phyloP scores from a whole-genome alignment of 1,140 invertebrate genomes.

The Anastatus disparis region DNA sequence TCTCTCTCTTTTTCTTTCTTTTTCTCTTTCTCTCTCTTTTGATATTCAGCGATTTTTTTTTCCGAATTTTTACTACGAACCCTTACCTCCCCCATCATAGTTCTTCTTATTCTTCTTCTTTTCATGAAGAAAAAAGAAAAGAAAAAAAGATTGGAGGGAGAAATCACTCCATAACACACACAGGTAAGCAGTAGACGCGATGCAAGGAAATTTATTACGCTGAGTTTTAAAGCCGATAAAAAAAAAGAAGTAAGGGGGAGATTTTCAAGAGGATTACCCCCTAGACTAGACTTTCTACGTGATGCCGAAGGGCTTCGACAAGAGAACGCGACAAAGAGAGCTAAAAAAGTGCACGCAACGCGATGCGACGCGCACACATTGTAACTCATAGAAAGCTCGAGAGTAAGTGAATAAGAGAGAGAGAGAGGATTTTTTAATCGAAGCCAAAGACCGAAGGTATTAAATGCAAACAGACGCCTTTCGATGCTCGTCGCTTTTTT shows the following conservation, averaged over 20 bases:
- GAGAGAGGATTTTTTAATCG: slow-evolving; percentile 21
- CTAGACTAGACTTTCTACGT: background rate
- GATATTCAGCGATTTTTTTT: slow-evolving; percentile 45
- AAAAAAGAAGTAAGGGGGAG: background rate
- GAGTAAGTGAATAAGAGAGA: too few species aligned
- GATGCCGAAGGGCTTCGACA: too few species aligned
- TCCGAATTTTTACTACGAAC: slow-evolving; percentile 36
- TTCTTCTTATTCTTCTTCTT: background rate
- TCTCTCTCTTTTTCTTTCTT: too few species aligned
- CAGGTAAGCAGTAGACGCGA: slow-evolving; percentile 1
- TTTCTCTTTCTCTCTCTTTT: too few species aligned
- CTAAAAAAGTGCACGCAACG: background rate
- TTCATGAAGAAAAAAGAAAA: background rate
- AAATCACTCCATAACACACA: slow-evolving; percentile 5
- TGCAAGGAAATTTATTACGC: slow-evolving; percentile 34
- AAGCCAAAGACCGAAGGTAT: slow-evolving; percentile 4
- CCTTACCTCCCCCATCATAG: background rate
- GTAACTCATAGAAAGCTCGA: too few species aligned
- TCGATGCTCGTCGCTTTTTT: too few species aligned
- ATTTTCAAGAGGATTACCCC: slow-evolving; percentile 30
- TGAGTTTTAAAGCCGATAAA: slow-evolving; percentile 34
- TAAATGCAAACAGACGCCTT: slow-evolving; percentile 18
- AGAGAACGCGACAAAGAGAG: too few species aligned
- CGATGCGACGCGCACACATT: too few species aligned
- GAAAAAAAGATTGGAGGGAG: background rate